Conservation (phyloP, 2,888 invertebrate genomes). For the Tribolium freemani region DNA sequence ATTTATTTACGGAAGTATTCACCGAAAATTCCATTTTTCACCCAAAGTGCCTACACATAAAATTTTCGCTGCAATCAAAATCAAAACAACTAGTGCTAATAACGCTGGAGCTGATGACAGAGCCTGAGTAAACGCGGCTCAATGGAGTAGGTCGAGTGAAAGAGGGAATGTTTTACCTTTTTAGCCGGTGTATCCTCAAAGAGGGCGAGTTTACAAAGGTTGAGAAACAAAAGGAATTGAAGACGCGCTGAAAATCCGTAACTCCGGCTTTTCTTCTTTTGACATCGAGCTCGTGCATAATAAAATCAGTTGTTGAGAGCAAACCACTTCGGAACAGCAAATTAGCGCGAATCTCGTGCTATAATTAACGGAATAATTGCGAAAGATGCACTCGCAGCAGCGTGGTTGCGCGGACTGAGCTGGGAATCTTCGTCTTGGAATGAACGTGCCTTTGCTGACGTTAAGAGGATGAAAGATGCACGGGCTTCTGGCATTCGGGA, state of each 20-base stretch:
- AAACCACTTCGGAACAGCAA: neutral
- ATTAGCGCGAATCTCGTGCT: neutral
- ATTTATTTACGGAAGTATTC: neutral
- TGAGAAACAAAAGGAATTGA: conserved; percentile 22
- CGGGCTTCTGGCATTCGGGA: conserved; percentile 9
- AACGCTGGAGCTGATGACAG: neutral
- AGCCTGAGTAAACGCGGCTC: neutral
- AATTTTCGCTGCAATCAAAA: too few relatives aligned
- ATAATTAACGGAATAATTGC: conserved; percentile 12
- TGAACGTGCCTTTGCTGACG: conserved; percentile 34
- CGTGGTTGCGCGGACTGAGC: conserved; percentile 16
- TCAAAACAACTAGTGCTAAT: neutral
- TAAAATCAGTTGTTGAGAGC: conserved; percentile 4
- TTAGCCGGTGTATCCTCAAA: conserved; percentile 6
- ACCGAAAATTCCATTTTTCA: too few relatives aligned
- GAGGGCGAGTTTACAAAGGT: conserved; percentile 19
- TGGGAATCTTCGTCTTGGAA: conserved; percentile 1
- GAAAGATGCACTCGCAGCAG: conserved; percentile 20
- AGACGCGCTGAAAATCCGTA: conserved; percentile 28
- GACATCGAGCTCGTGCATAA: conserved; percentile 19
- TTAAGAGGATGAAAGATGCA: conserved; percentile 39
- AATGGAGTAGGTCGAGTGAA: neutral
- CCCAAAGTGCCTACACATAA: too few relatives aligned
- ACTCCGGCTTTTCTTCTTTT: conserved; percentile 12
- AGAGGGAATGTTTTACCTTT: conserved; percentile 13